Percentiles rank a stretch among this genome's conserved stretches.
Conservation (phyloP, 1,140 invertebrate species). For the Melanaphis sacchari region DNA sequence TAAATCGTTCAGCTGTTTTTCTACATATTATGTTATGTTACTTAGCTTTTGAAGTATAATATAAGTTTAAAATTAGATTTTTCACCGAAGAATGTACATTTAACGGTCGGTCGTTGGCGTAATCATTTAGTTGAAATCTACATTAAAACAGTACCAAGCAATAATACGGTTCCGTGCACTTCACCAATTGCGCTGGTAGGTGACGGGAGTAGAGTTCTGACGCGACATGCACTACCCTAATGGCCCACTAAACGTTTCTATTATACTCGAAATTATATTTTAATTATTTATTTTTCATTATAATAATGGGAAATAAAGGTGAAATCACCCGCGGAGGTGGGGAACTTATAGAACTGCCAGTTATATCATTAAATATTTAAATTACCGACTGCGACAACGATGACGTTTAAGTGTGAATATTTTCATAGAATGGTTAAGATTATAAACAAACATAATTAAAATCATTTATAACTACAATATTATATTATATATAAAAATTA, state of each 20-base stretch:
- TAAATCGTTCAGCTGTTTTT: too few species aligned
- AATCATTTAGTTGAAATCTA: background rate
- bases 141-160: background rate
- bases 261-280: conserved; percentile 29
- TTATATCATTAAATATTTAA: conserved; percentile 48
- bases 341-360: background rate
- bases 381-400: conserved; percentile 4
- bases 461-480: conserved; percentile 10
- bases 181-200: background rate
- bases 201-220: background rate
- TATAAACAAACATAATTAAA: conserved; percentile 41
- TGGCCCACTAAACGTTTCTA: conserved; percentile 8
- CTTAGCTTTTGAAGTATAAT: too few species aligned
- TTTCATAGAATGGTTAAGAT: background rate
- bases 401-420: background rate
- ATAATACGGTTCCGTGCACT: background rate
- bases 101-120: too few species aligned
- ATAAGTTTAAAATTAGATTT: too few species aligned
- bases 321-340: background rate
- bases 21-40: too few species aligned
- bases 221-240: background rate
- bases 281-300: conserved; percentile 42
- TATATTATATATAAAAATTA: background rate
- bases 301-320: conserved; percentile 26
- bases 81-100: too few species aligned